Evolutionary conservation across 2,888 invertebrate genomes (phyloP).

Genomic region (Sarcophaga subvicina): DNA sequence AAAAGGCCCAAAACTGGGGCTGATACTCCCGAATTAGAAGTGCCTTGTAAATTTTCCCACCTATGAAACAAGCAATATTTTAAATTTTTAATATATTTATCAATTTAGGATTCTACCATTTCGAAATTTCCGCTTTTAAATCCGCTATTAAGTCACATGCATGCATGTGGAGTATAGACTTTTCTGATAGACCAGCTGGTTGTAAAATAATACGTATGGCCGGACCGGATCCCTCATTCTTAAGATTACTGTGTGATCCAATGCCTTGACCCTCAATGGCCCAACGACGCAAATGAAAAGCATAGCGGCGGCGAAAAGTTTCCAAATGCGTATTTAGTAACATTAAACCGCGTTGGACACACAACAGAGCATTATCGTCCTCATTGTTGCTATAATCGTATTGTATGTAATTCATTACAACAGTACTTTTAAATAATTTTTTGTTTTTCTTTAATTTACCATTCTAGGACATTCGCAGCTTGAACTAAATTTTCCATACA

Average conservation of each 20-base stretch:
- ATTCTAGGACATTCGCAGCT: slow-evolving; percentile 88
- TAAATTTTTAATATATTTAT: background rate
- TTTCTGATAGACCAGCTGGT: slow-evolving; percentile 93
- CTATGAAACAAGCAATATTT: slow-evolving; percentile 59
- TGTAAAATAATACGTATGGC: slow-evolving; percentile 91
- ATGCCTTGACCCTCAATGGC: slow-evolving; percentile 91
- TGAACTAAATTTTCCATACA: slow-evolving; percentile 96
- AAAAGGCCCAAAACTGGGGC: slow-evolving; percentile 86
- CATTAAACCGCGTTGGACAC: slow-evolving; percentile 94
- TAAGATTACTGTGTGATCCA: slow-evolving; percentile 86
- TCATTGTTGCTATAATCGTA: slow-evolving; percentile 75
- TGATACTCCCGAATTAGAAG: slow-evolving; percentile 77
- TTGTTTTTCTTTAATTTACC: slow-evolving; percentile 70
- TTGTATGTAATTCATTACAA: background rate
- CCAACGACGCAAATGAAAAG: slow-evolving; percentile 94
- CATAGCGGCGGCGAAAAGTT: slow-evolving; percentile 93
- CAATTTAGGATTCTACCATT: slow-evolving; percentile 84
- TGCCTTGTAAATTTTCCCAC: slow-evolving; percentile 87
- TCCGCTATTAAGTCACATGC: slow-evolving; percentile 95
- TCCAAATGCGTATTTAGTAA: slow-evolving; percentile 96
- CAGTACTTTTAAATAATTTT: background rate
- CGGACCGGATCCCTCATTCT: slow-evolving; percentile 84
- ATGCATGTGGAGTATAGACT: slow-evolving; percentile 90
- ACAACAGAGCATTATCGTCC: slow-evolving; percentile 90
- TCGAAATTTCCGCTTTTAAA: slow-evolving; percentile 95